Evolutionary conservation across 2,113 vertebrate genomes (phyloP).

Genomic region (Notothenia rossii): DNA sequence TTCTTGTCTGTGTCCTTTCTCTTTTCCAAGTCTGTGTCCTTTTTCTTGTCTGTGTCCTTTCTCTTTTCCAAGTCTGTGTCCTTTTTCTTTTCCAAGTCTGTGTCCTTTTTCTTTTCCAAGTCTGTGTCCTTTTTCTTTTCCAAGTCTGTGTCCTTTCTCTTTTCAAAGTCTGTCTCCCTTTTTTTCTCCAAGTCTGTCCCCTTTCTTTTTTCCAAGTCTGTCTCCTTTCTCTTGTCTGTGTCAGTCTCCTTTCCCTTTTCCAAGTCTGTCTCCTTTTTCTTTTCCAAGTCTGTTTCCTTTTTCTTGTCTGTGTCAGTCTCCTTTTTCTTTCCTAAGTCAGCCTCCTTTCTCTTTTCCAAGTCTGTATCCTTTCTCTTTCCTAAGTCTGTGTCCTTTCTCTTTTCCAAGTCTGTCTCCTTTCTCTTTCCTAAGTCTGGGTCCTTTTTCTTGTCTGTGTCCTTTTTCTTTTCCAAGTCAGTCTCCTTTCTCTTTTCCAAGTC

Average conservation of each 20-base stretch:
- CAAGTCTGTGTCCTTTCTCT: not conserved
- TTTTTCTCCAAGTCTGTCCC: not conserved
- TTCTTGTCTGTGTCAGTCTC: not conserved
- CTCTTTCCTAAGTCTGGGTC: not conserved
- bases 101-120: not conserved
- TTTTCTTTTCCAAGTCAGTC: not conserved
- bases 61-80: not conserved
- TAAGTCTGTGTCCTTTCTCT: not conserved
- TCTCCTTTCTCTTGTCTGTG: not conserved
- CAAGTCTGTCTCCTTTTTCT: not conserved
- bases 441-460: not conserved
- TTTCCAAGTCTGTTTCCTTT: not conserved
- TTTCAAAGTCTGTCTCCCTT: not conserved
- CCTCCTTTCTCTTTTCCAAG: not conserved
- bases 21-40: no score
- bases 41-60: not conserved
- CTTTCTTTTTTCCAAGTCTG: not conserved
- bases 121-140: not conserved
- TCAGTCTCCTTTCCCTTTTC: not conserved
- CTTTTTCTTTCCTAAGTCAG: not conserved
- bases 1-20: not conserved
- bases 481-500: not conserved
- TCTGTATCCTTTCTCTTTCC: not conserved
- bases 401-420: not conserved
- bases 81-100: not conserved